phyloP scores from a whole-genome alignment of 2,113 vertebrate species.

The Amphiprion percula region DNA sequence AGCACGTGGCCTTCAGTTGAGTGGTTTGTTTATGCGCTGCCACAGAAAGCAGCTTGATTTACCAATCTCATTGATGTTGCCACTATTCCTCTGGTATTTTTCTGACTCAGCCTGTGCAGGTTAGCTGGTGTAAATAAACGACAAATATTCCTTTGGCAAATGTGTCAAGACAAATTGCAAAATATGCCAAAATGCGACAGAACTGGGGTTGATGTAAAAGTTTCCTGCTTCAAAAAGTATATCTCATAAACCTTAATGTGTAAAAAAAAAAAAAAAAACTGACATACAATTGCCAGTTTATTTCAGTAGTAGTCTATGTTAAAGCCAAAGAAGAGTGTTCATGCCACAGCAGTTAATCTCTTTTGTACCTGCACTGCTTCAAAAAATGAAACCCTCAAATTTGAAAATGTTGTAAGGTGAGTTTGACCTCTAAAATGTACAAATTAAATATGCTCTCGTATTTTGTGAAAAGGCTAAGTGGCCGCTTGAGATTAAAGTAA shows the following conservation, averaged over 20 bases:
- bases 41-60: conserved; percentile 55
- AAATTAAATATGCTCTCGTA: too few species aligned
- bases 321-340: not conserved
- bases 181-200: conserved; percentile 21
- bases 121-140: conserved; percentile 51
- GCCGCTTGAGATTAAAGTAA: too few species aligned
- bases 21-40: conserved; percentile 65
- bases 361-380: too few species aligned
- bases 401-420: too few species aligned
- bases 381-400: too few species aligned
- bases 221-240: not conserved
- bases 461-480: too few species aligned
- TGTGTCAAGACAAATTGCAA: conserved; percentile 11
- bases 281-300: not conserved
- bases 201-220: not conserved
- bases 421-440: too few species aligned
- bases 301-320: not conserved
- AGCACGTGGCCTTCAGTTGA: conserved; percentile 56
- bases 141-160: conserved; percentile 31
- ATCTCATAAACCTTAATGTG: not conserved
- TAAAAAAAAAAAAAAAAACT: not conserved
- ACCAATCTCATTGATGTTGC: conserved; percentile 51
- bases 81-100: conserved; percentile 32
- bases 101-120: conserved; percentile 45
- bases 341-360: too few species aligned